Base-by-base conservation (phyloP, 2,888 invertebrate species). In the Sinhomidia bicolor region DNA sequence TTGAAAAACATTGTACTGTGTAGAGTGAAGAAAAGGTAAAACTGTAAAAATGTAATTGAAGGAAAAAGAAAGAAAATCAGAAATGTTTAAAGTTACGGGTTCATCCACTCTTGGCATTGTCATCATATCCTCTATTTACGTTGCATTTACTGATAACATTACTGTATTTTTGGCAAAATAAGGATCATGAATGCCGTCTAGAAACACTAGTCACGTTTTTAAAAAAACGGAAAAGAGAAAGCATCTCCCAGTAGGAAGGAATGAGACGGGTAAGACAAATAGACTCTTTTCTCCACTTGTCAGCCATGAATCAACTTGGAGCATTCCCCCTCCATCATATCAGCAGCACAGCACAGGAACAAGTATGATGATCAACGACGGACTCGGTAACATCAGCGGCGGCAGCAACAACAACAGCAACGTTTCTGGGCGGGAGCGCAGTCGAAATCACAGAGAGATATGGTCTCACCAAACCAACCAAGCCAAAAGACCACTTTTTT, bases 211-310 rank as follows among this genome's bases (percentile, higher is more conserved):
- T 1, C 26, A 60, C 60, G 60, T 60, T 60, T 10, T 20, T 60
- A 12, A 23, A 26, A n/a, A n/a, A n/a, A n/a, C n/a, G n/a, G n/a
- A n/a, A n/a, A n/a, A n/a, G n/a, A 12, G 20, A 26, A 57, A 57
- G 4, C 10, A 1, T 60, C 26, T 26, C 54, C 3, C 2, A n/a
- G 62, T n/a, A n/a, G n/a, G n/a, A n/a, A 79, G 57, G 36, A 85
- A 80, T 76, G 79, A 36, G 32, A 65, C 65, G 65, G 74, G n/a
- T 62, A 89, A 89, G 86, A 86, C 86, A 89, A 89, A 87, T 83
- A 79, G 83, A 89, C 83, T 86, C 82, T 74, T 65, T 79, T 82
- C 54, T 68, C 79, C 80, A 89, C 82, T 85, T 89, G 85, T 82
- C 85, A 80, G 89, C 82, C 68, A 85, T 85, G 79, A 85, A 78